Evolutionary conservation across 2,888 invertebrate genomes (phyloP), one percentile per base, ranked within the genome.

Genomic region (Erannis defoliaria): DNA sequence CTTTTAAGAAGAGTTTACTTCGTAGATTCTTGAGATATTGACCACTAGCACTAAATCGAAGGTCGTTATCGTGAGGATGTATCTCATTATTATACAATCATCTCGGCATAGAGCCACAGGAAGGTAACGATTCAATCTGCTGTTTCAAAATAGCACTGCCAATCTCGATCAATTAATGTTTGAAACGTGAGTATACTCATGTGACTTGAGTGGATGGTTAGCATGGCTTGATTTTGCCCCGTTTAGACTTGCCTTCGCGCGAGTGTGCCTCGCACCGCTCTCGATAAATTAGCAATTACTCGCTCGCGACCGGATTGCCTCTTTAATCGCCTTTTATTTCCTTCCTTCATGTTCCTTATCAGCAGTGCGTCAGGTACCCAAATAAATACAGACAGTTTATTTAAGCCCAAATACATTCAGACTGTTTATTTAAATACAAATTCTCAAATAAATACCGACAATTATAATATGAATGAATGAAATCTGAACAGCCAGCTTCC

Each of bases 261-360:
- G 69, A 73, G 72, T 70, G 73, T 68, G 68, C 64, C 73, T 71
- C 76, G 77, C 76, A 76, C 68, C 75, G 70, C 64, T 51, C 71
- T 72, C 76, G 73, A 72, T 74, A 81, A 83, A 87, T 89, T 83
- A 84, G 79, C 85, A 85, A 88, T 89, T 85, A 85, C 82, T 77
- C 79, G 53, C 35, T 42, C 46, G 37, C 74, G 77, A 81, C 76
- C 82, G 84, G 85, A 84, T 85, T 85, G 82, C 71, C 79, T 81
- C 82, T 85, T 85, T 86, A 85, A 79, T 53, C 56, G 73, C 78
- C 77, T 84, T 85, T 82, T 78, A 86, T 86, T 89, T 89, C 88
- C 88, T 82, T 75, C 72, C 66, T 71, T 78, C 75, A 73, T 76
- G 75, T 74, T 45, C 3, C 10, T 33, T 31, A 31, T 8, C 31